Evolutionary conservation across 2,113 vertebrate genomes (phyloP).

Genomic region (Brienomyrus longianalis): DNA sequence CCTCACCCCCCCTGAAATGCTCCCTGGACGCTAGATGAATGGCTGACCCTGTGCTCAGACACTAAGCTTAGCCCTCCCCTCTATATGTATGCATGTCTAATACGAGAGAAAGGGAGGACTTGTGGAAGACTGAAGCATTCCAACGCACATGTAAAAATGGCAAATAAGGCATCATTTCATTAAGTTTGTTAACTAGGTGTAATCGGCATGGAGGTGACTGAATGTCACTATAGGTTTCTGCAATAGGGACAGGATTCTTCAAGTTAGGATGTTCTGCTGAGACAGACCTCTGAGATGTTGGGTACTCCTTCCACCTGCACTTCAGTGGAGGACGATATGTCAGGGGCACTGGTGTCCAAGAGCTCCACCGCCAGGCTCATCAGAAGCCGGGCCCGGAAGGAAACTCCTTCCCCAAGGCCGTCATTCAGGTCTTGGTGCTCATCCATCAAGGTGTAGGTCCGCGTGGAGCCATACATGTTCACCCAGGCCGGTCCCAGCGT

Average conservation of each 20-base stretch:
- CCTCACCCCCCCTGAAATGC: neutral
- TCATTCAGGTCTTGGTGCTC: slow-evolving; percentile 97
- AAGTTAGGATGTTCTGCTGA: neutral
- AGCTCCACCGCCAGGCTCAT: slow-evolving; percentile 84
- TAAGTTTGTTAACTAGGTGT: neutral
- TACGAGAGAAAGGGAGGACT: neutral
- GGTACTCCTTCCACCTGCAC: slow-evolving; percentile 81
- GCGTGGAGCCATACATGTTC: slow-evolving; percentile 94
- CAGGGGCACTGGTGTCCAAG: slow-evolving; percentile 81
- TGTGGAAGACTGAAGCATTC: neutral
- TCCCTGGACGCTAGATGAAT: neutral
- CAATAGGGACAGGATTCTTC: neutral
- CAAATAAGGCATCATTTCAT: neutral
- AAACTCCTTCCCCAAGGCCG: slow-evolving; percentile 88
- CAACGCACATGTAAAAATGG: neutral
- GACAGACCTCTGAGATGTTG: slow-evolving; percentile 66
- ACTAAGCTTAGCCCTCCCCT: neutral
- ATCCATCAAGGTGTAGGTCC: slow-evolving; percentile 89
- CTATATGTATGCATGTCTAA: neutral
- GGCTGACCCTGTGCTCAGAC: neutral
- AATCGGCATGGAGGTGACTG: neutral
- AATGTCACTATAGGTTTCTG: neutral
- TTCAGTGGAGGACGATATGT: slow-evolving; percentile 81
- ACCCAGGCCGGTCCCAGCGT: slow-evolving; percentile 92
- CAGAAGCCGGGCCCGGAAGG: slow-evolving; percentile 87